Conservation (phyloP, 2,888 invertebrate species). For the Philopedon plagiatum region DNA sequence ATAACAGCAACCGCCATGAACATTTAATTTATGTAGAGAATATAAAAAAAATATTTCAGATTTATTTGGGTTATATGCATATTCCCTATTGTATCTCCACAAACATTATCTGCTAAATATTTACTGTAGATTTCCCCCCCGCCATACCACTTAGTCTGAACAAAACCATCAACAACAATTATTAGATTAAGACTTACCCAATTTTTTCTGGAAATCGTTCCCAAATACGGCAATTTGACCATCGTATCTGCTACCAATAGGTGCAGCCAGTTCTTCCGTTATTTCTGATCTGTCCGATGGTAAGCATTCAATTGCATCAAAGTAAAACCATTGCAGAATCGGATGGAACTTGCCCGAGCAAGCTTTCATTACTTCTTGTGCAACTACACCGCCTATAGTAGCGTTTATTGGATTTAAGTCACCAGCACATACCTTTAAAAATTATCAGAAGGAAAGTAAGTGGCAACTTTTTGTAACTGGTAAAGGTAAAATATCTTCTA, state of each 20-base stretch:
- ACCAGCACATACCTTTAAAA: constrained; percentile 70
- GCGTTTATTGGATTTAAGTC: constrained; percentile 93
- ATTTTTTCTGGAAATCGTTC: constrained; percentile 86
- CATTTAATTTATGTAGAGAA: no score
- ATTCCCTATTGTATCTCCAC: no score
- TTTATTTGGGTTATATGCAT: no score
- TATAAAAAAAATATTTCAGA: no score
- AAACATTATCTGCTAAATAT: no score
- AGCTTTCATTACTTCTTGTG: constrained; percentile 99
- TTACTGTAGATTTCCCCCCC: no score
- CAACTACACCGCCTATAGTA: constrained; percentile 95
- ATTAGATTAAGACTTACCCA: constrained; percentile 69
- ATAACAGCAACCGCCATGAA: no score
- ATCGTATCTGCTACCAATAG: constrained; percentile 83
- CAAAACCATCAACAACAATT: no score
- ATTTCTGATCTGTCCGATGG: constrained; percentile 77
- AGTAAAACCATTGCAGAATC: constrained; percentile 93
- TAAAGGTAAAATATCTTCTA: no score
- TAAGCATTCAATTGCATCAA: constrained; percentile 96
- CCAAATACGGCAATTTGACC: constrained; percentile 96
- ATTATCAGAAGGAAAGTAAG: no score
- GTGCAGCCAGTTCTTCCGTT: constrained; percentile 82
- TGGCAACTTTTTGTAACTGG: no score
- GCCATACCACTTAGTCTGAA: no score
- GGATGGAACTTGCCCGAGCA: constrained; percentile 97